Conservation (phyloP, 2,888 invertebrate genomes). For the Rhodophaea formosa region DNA sequence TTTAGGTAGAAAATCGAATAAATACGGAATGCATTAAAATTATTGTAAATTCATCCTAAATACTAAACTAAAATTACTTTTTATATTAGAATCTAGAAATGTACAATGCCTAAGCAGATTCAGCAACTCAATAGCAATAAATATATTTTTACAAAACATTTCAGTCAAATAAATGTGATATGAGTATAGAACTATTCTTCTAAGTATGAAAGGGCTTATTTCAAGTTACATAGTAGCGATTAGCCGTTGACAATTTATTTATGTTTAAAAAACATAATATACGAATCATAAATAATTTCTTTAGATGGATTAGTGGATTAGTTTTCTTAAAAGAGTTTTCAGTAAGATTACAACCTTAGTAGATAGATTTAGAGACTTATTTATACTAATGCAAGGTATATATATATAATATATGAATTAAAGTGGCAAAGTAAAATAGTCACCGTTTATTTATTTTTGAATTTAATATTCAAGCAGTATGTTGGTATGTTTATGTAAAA, state of each 20-base stretch:
- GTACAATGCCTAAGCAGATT: constrained; percentile 43
- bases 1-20: constrained; percentile 43
- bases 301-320: no score
- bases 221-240: neutral
- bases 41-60: constrained; percentile 27
- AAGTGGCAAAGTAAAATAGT: no score
- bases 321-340: no score
- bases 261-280: no score
- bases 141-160: constrained; percentile 41
- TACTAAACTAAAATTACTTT: constrained; percentile 17
- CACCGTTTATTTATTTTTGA: no score
- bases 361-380: no score
- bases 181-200: neutral
- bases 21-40: constrained; percentile 46
- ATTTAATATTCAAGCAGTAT: no score
- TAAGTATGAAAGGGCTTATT: constrained; percentile 1
- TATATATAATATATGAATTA: no score
- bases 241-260: neutral
- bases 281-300: no score
- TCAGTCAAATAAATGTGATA: constrained; percentile 30
- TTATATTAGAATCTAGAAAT: constrained; percentile 31
- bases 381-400: no score
- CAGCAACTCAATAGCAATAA: constrained; percentile 51
- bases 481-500: no score
- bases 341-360: no score